Evolutionary conservation across 92 coral and sea anemone genomes (phyloP), one percentile per base, ranked within the genome.

Genomic region (Phenganax subtilis): DNA sequence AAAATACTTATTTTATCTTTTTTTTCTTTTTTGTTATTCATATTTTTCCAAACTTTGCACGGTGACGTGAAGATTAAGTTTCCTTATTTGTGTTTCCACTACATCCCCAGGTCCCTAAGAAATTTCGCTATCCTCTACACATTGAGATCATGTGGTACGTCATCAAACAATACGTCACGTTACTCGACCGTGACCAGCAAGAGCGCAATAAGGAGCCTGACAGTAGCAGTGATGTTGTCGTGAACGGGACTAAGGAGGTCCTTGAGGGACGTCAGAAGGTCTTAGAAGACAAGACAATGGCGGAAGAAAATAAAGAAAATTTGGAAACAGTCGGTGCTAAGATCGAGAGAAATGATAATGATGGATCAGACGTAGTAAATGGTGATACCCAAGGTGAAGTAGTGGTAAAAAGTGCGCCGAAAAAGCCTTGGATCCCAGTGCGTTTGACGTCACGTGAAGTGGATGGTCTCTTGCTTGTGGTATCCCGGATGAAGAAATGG

Each of bases 91-190:
- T 28, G 7, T 30, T 25, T 9, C 31, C 29, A 47, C 12, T 8
- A 27, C 29, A 8, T 31, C 37, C 72, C 15, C 59, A 96, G 99
- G 99, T 96, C 10, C 99, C 99, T 14, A 97, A 90, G 80, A 96
- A 96, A 87, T 96, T 96, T 71, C 90, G 97, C 12, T 96, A 96
- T 75, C 99, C 99, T 10, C 85, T 96, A 54, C 85, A 88, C 77
- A 88, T 93, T 14, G 86, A 92, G 74, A 92, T 96, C 1, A 88
- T 92, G 97, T 96, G 99, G 99, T 92, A 96, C 71, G 91, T 93
- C 53, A 91, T 88, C 6, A 92, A 96, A 76, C 86, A 91, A 81
- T 96, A 96, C 80, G 58, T 75, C 7, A 85, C 92, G 12, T 85
- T 93, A 54, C 81, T 96, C 28, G 90, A 82, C 71, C 70, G 78